Conservation (phyloP, 2,888 invertebrate species). For the Xanthorhoe designata region DNA sequence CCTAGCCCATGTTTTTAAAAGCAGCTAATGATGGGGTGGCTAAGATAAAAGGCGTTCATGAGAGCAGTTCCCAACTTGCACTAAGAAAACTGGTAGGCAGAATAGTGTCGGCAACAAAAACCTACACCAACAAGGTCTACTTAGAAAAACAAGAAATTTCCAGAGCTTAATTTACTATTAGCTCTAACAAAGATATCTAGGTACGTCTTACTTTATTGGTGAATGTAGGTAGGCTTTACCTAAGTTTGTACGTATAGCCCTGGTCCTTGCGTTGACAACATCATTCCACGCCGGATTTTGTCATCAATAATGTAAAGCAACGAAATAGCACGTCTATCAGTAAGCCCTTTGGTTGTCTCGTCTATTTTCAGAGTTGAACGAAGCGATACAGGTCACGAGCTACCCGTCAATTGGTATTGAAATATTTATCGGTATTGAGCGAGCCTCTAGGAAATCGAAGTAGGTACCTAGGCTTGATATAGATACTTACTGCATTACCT, state of each 20-base stretch:
- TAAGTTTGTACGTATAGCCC: background rate
- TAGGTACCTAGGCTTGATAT: slow-evolving; percentile 26
- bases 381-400: slow-evolving; percentile 37
- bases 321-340: slow-evolving; percentile 22
- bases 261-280: slow-evolving; percentile 7
- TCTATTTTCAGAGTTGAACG: slow-evolving; percentile 44
- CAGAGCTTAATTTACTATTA: background rate
- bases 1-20: too few relatives aligned
- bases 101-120: too few relatives aligned
- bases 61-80: too few relatives aligned
- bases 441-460: slow-evolving; percentile 41
- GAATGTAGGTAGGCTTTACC: background rate
- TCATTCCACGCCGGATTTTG: slow-evolving; percentile 13
- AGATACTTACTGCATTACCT: background rate
- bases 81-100: too few relatives aligned
- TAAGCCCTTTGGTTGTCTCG: slow-evolving; percentile 21
- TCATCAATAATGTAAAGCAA: slow-evolving; percentile 20
- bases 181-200: background rate
- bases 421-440: slow-evolving; percentile 53
- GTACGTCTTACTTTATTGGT: background rate
- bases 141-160: too few relatives aligned
- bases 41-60: too few relatives aligned
- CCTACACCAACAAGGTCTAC: too few relatives aligned
- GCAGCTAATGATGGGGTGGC: too few relatives aligned
- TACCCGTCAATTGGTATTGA: slow-evolving; percentile 36